Percentiles rank a stretch among this genome's conserved stretches.
These are phyloP conservation scores for Sisor rabdophorus DNA, from an alignment of 2,113 vertebrate species.

Conservation along the genomic window DNA sequence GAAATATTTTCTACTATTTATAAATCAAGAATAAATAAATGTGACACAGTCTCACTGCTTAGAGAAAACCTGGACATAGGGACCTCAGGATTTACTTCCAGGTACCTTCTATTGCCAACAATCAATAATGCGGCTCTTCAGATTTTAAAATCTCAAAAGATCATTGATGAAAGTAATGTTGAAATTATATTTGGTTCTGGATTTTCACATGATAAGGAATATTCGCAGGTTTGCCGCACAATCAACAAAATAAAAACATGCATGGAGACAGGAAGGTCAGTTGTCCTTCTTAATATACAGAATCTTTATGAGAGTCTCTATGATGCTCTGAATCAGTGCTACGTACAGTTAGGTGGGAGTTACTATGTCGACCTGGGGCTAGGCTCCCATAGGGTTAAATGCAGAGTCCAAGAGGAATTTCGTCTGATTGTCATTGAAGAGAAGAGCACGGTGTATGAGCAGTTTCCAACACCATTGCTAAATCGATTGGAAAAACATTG, in stretches of 20 bases:
- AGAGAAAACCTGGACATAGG: constrained; percentile 47
- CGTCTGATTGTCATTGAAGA: constrained; percentile 79
- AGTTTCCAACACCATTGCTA: constrained; percentile 78
- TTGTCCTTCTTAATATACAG: constrained; percentile 77
- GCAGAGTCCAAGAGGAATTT: constrained; percentile 73
- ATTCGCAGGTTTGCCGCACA: constrained; percentile 77
- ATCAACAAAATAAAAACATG: constrained; percentile 80
- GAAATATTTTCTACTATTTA: constrained; percentile 21
- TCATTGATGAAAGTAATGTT: constrained; percentile 58
- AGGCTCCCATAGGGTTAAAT: constrained; percentile 81
- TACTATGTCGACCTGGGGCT: constrained; percentile 80
- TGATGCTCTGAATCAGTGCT: constrained; percentile 80
- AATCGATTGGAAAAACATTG: constrained; percentile 83
- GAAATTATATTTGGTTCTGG: constrained; percentile 82
- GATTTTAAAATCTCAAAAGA: constrained; percentile 46
- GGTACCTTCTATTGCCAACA: constrained; percentile 59
- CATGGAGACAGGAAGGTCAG: constrained; percentile 77
- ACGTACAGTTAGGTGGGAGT: constrained; percentile 76
- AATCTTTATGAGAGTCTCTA: constrained; percentile 83
- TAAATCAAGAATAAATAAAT: constrained; percentile 15
- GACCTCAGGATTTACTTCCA: constrained; percentile 38
- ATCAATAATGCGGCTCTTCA: constrained; percentile 53
- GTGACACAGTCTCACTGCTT: constrained; percentile 42
- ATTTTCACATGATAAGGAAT: constrained; percentile 79
- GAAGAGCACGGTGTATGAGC: constrained; percentile 71